Percentiles rank a stretch among this genome's conserved stretches.
Conservation (phyloP, 2,888 invertebrate species). For the Epinotia ramella region DNA sequence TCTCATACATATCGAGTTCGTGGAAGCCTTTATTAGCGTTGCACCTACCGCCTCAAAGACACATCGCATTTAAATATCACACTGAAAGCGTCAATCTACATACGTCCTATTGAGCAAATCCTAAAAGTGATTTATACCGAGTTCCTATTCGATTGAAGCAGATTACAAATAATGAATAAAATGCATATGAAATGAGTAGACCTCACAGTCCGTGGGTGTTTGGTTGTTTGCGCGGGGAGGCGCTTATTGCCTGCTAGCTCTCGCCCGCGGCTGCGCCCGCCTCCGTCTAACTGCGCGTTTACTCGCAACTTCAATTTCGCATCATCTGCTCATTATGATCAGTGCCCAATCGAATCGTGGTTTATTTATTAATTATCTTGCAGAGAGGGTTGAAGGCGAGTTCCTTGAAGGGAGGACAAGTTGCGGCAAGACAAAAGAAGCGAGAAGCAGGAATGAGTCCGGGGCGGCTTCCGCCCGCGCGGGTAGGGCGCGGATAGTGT, state of each 20-base stretch:
- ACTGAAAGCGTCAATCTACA: constrained; percentile 84
- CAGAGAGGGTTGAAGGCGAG: constrained; percentile 52
- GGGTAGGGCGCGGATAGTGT: constrained; percentile 64
- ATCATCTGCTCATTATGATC: constrained; percentile 13
- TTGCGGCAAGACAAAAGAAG: constrained; percentile 83
- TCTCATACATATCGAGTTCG: constrained; percentile 71
- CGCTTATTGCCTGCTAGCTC: constrained; percentile 77
- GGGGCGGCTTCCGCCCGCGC: constrained; percentile 72
- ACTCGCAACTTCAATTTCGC: constrained; percentile 23
- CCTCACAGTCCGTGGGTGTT: constrained; percentile 74
- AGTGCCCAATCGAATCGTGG: constrained; percentile 2
- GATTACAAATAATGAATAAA: constrained; percentile 86
- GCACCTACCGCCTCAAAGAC: constrained; percentile 70
- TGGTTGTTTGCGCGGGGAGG: constrained; percentile 73
- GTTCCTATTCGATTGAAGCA: constrained; percentile 83
- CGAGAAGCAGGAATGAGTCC: constrained; percentile 83
- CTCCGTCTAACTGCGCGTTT: constrained; percentile 60
- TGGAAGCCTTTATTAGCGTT: constrained; percentile 76
- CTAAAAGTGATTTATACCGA: constrained; percentile 83
- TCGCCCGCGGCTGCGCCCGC: constrained; percentile 53
- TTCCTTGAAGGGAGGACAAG: constrained; percentile 69
- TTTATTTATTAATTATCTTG: constrained; percentile 32
- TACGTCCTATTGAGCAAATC: constrained; percentile 80
- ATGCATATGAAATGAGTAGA: constrained; percentile 84
- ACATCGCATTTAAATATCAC: constrained; percentile 80